Evolutionary conservation across 2,888 invertebrate species (phyloP).

Genomic region (Drosophila rellima): DNA sequence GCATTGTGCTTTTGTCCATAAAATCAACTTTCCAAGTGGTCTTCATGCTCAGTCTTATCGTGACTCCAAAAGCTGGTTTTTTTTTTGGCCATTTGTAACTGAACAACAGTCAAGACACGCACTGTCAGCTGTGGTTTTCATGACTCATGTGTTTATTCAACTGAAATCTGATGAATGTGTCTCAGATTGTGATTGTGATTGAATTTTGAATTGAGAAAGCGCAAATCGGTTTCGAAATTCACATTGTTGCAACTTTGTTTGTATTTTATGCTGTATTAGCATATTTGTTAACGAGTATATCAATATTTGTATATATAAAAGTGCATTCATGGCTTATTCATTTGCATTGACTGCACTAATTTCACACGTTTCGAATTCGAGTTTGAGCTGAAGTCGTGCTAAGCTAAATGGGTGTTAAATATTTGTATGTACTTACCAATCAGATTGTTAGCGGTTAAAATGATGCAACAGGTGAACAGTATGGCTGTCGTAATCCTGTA

Average conservation of each 20-base stretch:
- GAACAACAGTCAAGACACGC: constrained; percentile 24
- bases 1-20: constrained; percentile 23
- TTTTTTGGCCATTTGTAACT: constrained; percentile 8
- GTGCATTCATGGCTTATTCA: constrained; percentile 32
- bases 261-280: constrained; percentile 52
- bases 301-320: constrained; percentile 25
- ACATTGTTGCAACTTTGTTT: constrained; percentile 22
- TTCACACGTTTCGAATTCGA: constrained; percentile 29
- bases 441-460: constrained; percentile 95
- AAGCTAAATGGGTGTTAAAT: constrained; percentile 36
- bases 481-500: constrained; percentile 95
- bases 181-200: constrained; percentile 16
- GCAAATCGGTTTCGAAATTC: constrained; percentile 35
- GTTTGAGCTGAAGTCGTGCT: constrained; percentile 6
- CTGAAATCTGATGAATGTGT: constrained; percentile 68
- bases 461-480: constrained; percentile 93
- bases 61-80: constrained; percentile 21
- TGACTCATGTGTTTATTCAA: constrained; percentile 58
- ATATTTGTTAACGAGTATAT: constrained; percentile 29
- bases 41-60: constrained; percentile 5
- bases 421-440: constrained; percentile 90
- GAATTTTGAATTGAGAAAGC: constrained; percentile 49
- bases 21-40: constrained; percentile 30
- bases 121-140: constrained; percentile 48
- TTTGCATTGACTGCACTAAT: constrained; percentile 57